Conservation (phyloP, 2,888 invertebrate genomes). For the Xestia ashworthii region DNA sequence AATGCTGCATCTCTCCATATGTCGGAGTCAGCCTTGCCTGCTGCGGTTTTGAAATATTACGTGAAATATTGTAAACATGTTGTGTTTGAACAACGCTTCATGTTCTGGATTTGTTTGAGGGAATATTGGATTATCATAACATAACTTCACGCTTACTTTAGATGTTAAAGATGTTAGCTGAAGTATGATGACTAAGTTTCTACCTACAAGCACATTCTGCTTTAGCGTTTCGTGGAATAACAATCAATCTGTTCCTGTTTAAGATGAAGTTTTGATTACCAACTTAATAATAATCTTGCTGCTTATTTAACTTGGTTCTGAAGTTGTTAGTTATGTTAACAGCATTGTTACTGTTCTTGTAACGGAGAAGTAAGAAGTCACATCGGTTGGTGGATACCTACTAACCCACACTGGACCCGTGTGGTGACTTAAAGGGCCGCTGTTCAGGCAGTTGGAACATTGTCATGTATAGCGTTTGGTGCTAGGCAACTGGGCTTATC, state of each 20-base stretch:
- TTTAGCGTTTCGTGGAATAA: neutral
- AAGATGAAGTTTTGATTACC: neutral
- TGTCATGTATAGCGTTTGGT: neutral
- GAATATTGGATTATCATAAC: neutral
- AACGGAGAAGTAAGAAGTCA: no score
- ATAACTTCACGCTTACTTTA: neutral
- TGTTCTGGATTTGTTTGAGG: slow-evolving; percentile 16
- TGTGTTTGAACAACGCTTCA: slow-evolving; percentile 34
- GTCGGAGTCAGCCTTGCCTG: slow-evolving; percentile 43
- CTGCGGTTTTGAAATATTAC: slow-evolving; percentile 43
- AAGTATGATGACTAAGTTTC: neutral
- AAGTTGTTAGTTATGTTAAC: no score
- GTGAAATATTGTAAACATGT: slow-evolving; percentile 38
- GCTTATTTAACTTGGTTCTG: neutral
- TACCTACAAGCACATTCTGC: neutral
- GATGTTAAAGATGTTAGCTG: no score
- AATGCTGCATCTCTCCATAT: slow-evolving; percentile 51
- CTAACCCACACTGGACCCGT: no score
- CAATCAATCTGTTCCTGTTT: neutral
- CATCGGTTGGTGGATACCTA: no score
- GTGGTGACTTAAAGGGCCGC: neutral
- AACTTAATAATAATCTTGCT: neutral
- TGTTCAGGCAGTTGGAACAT: neutral
- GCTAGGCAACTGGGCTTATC: neutral
- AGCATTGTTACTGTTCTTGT: neutral